Percentiles rank a stretch among this genome's conserved stretches.
Evolutionary conservation across 2,888 invertebrate genomes (phyloP).

Genomic region (Petrolisthes manimaculis): DNA sequence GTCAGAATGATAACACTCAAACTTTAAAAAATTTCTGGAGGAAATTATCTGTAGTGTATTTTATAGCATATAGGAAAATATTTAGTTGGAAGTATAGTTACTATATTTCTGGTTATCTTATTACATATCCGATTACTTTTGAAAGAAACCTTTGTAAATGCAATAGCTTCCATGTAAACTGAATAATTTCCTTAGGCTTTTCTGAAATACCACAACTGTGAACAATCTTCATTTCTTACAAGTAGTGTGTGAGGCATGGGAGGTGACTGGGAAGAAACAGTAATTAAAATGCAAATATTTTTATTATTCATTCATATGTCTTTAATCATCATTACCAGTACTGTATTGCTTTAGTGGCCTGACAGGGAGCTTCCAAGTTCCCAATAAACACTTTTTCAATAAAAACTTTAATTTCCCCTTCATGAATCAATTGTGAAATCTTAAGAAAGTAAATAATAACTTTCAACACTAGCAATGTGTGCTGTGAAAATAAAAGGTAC

Average conservation of each 20-base stretch:
- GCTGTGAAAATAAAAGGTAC: background rate
- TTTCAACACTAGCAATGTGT: background rate
- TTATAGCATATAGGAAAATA: too few species aligned
- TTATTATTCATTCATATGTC: background rate
- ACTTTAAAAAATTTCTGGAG: too few species aligned
- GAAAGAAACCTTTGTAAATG: too few species aligned
- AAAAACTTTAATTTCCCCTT: slow-evolving; percentile 23
- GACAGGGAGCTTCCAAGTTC: slow-evolving; percentile 28
- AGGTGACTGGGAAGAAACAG: background rate
- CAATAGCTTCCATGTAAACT: too few species aligned
- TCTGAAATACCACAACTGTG: too few species aligned
- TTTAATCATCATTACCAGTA: slow-evolving; percentile 7
- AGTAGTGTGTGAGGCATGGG: background rate
- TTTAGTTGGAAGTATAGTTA: too few species aligned
- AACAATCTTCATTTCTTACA: background rate
- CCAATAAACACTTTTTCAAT: slow-evolving; percentile 44
- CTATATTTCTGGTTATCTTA: too few species aligned
- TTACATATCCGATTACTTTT: too few species aligned
- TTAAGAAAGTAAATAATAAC: background rate
- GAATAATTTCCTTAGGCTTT: too few species aligned
- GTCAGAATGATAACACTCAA: too few species aligned
- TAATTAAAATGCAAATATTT: background rate
- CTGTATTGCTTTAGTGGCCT: slow-evolving; percentile 50
- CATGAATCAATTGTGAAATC: background rate
- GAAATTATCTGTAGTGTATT: too few species aligned